These are phyloP conservation scores for Rhyacophila evoluta DNA, from an alignment of 2,888 invertebrate genomes.

Conservation along the genomic window DNA sequence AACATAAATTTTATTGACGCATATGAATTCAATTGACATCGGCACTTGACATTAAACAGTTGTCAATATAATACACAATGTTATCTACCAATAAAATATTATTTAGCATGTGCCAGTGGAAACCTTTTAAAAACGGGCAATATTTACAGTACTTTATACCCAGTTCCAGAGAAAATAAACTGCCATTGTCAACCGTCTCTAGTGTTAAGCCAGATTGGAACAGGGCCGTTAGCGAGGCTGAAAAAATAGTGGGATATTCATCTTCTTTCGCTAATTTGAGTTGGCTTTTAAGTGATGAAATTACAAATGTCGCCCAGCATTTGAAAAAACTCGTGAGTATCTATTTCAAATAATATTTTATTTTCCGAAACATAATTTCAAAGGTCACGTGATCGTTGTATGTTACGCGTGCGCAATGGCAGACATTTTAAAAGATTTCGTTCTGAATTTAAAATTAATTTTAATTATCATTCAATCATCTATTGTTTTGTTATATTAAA, in stretches of 20 bases:
- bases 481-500: too few relatives aligned
- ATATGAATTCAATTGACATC: too few relatives aligned
- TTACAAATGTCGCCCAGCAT: slow-evolving; percentile 72
- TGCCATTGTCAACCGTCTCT: not conserved
- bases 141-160: not conserved
- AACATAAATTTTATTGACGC: too few relatives aligned
- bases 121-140: not conserved
- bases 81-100: not conserved
- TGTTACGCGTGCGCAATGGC: too few relatives aligned
- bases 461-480: too few relatives aligned
- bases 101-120: not conserved
- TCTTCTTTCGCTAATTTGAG: slow-evolving; percentile 73
- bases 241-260: slow-evolving; percentile 70
- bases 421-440: too few relatives aligned
- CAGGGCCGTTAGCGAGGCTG: slow-evolving; percentile 67
- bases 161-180: not conserved
- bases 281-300: slow-evolving; percentile 75
- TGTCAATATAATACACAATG: not conserved
- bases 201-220: slow-evolving; percentile 60
- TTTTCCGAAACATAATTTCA: too few relatives aligned
- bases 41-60: not conserved
- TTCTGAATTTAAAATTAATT: too few relatives aligned
- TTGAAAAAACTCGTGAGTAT: slow-evolving; percentile 68
- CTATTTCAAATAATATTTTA: too few relatives aligned
- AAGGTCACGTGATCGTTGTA: too few relatives aligned